phyloP scores from a whole-genome alignment of 2,113 vertebrate species.

The Crocuta crocuta region DNA sequence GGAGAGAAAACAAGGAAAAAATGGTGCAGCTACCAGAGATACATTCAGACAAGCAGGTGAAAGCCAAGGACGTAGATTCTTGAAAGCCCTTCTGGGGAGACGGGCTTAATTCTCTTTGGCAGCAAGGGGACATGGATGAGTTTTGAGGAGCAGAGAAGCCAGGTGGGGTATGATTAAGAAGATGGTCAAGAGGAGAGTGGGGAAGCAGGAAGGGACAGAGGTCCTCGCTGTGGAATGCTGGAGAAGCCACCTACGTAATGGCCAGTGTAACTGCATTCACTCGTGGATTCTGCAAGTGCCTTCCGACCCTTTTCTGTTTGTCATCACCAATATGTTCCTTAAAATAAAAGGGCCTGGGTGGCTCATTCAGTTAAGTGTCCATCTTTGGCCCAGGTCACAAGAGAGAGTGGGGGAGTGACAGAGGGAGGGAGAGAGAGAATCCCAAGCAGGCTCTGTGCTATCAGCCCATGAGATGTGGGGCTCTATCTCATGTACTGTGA shows the following conservation, averaged over 20 bases:
- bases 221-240: not conserved
- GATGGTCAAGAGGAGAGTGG: not conserved
- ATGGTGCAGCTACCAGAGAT: not conserved
- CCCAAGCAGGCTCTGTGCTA: no score
- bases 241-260: no score
- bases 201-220: not conserved
- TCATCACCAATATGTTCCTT: not conserved
- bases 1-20: not conserved
- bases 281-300: no score
- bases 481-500: no score
- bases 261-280: not conserved
- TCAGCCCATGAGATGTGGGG: no score
- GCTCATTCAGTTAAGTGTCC: no score
- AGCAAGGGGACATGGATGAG: no score
- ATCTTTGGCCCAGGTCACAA: no score
- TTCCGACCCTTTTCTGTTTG: not conserved
- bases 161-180: not conserved
- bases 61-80: no score
- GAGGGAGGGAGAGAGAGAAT: no score
- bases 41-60: not conserved
- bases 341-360: not conserved
- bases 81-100: not conserved
- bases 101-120: not conserved
- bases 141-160: not conserved
- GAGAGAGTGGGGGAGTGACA: no score